These are phyloP conservation scores for Mionectes macconnelli DNA, from an alignment of 2,113 vertebrate species.

Conservation along the genomic window DNA sequence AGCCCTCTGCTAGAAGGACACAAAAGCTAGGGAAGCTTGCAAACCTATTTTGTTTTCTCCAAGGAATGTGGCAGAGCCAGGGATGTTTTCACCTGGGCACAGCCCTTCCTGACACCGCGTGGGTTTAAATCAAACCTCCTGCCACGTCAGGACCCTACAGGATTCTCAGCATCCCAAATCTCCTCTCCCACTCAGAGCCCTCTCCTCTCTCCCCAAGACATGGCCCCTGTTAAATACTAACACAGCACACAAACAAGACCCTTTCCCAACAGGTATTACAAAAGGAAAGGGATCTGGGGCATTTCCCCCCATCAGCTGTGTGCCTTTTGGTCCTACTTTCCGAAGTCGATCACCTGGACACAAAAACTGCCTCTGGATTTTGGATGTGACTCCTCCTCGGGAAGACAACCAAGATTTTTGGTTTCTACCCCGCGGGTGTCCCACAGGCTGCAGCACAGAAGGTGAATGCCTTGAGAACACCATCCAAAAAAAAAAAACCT, in stretches of 20 bases:
- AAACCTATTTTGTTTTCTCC: neutral
- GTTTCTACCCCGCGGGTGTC: neutral
- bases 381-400: neutral
- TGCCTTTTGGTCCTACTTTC: neutral
- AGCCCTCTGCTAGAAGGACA: neutral
- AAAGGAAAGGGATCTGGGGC: neutral
- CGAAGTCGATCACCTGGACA: neutral
- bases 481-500: neutral
- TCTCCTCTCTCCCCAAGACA: neutral
- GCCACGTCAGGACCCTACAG: rapidly evolving
- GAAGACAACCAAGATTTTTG: neutral
- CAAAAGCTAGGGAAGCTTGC: neutral
- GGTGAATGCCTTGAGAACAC: neutral
- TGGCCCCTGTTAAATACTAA: neutral
- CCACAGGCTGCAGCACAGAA: neutral
- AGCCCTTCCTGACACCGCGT: neutral
- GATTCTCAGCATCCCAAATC: neutral
- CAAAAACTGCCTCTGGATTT: neutral
- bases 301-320: rapidly evolving
- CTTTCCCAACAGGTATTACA: neutral
- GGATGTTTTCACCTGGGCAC: neutral
- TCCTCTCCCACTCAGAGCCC: neutral
- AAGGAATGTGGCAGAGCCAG: neutral
- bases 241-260: neutral
- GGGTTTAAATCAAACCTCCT: neutral